phyloP scores from a whole-genome alignment of 2,888 invertebrate genomes.

The Meteorus colon region DNA sequence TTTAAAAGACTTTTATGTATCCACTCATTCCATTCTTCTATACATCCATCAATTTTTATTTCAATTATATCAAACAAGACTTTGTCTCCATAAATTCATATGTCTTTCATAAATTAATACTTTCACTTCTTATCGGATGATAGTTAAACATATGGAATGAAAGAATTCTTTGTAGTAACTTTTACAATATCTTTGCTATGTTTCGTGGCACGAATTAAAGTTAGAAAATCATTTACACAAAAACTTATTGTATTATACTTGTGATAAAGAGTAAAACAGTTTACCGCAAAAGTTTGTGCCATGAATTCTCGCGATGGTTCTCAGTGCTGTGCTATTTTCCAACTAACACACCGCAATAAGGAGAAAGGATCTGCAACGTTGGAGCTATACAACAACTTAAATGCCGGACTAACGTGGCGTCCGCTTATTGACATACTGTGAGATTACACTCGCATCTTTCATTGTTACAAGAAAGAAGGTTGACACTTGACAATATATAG shows the following conservation, averaged over 20 bases:
- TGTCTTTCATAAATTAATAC: background rate
- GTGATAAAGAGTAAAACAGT: background rate
- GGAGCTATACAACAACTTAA: constrained; percentile 12
- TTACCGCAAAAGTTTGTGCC: constrained; percentile 23
- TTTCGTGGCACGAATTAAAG: background rate
- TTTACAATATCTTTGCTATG: background rate
- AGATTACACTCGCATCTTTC: background rate
- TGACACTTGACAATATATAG: too few species aligned
- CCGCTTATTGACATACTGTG: constrained; percentile 14
- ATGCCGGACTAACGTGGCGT: constrained; percentile 27
- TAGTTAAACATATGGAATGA: background rate
- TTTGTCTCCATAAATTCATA: background rate
- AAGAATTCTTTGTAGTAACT: background rate
- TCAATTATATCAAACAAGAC: background rate
- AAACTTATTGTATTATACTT: background rate
- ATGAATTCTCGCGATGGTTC: constrained; percentile 32
- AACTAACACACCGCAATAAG: constrained; percentile 31
- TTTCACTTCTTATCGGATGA: background rate
- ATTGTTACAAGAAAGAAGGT: background rate
- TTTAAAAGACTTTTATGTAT: background rate
- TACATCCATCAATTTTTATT: background rate
- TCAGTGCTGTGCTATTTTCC: constrained; percentile 8
- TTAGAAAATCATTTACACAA: background rate
- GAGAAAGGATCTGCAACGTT: constrained; percentile 40
- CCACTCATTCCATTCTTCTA: background rate